Evolutionary conservation across 1,140 invertebrate genomes (phyloP), one percentile per base, ranked within the genome.

Genomic region (Drosophila mojavensis): DNA sequence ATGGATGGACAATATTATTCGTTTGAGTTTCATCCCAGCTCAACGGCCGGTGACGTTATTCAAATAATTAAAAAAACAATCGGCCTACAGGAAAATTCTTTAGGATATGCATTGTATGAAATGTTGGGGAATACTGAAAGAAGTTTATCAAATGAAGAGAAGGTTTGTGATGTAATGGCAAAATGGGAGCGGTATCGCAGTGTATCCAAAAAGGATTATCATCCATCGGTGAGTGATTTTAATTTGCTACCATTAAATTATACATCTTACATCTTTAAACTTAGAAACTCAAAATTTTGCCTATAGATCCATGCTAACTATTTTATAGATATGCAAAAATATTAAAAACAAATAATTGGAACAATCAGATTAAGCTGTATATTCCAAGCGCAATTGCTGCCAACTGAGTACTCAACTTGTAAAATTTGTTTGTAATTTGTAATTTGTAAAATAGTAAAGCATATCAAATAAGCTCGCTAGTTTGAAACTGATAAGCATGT

Each of bases 1-100:
- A 96, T 98, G 94, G 98, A 99, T 93, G 98, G 97, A 3, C 97
- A 98, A 86, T 98, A 98, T 91, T 97, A 98, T 90, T 97, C 97
- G 0, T 95, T 99, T 3, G 97, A 98, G 92, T 99, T 99, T 93
- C 97, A 98, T 93, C 97, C 98, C 0, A 98, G 97, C 26, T 97
- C 98, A 11, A 98, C 97, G 1, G 96, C 98, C n/a, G 95, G 95
- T 77, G 97, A 99, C 83, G 95, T 98, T 1, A 95, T 98, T 81
- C 95, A 97, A 90, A 95, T 97, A 77, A 96, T 99, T n/a, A 95
- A 97, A 75, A 95, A 95, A 41, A 99, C 98, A 93, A 98, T 99
- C 84, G 98, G 98, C 7, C 94, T 99, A 10, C 95, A 95, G 71
- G 95, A 97, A 58, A 94, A 95, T 77, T 97, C 97, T 11, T 96